Evolutionary conservation across 2,113 vertebrate species (phyloP), one percentile per base, ranked within the genome.

Genomic region (Callopanchax toddi): DNA sequence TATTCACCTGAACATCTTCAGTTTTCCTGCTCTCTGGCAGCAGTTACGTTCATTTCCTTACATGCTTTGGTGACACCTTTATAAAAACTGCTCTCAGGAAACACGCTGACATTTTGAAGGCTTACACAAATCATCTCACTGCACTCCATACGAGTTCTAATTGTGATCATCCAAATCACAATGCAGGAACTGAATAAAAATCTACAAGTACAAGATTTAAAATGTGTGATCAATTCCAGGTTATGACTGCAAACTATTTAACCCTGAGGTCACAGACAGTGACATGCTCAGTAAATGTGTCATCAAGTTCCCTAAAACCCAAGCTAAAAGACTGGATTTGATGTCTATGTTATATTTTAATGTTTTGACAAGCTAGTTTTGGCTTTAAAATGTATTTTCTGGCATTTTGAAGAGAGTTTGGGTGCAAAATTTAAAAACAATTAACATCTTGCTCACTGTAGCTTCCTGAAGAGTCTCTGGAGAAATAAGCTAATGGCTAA

Each of bases 41-140:
- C 23, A 51, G 26, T 29, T 44, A 21, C 11, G 62, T 75, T 75
- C 52, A 40, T 56, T 68, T 62, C 64, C 64, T 46, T 51, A 51
- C 36, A 55, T 18, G 8, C 20, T 16, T 29, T 36, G 23, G 11
- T 32, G 29, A 6, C 29, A 32, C 29, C 6, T 32, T 50, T 55
- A 50, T 5, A 25, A 5, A 36, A 49, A 12, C 11, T 18, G 17
- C 11, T 32, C 2, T 2, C 44, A 32, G 16, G 50, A 60, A 17
- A 36, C n/a, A 60, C 9, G 34, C 3, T 11, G 25, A 29, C 11
- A 11, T 12, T 6, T 43, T 3, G 17, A 16, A 25, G 39, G 22
- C 1, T 57, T 25, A 8, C 17, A 42, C 10, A 43, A 0, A 7
- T 32, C 37, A 22, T 0, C 26, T 20, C 15, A 15, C 22, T 23